phyloP scores from a whole-genome alignment of 1,140 invertebrate species.

The Acromyrmex echinatior region DNA sequence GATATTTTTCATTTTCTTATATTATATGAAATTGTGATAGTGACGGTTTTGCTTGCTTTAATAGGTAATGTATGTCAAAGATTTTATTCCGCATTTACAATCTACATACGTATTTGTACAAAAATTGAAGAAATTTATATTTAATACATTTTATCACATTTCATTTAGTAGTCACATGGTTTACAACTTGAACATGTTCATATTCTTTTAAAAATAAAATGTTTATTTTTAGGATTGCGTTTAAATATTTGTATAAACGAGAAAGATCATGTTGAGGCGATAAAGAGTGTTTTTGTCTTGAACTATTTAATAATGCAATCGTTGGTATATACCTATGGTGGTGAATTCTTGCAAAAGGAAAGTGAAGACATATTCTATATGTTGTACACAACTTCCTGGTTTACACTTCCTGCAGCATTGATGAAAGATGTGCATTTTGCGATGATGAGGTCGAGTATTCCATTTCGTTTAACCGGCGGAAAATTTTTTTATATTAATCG shows the following conservation, averaged over 20 bases:
- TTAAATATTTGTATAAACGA: conserved; percentile 66
- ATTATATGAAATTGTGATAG: conserved; percentile 7
- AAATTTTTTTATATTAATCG: conserved; percentile 73
- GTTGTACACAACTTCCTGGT: conserved; percentile 70
- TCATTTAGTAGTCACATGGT: neutral
- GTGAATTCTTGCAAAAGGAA: conserved; percentile 68
- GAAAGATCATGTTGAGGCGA: neutral
- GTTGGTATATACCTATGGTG: conserved; percentile 72
- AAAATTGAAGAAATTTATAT: neutral
- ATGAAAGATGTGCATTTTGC: conserved; percentile 70
- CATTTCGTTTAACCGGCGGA: conserved; percentile 71
- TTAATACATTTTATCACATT: neutral
- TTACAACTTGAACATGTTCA: no score
- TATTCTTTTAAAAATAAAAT: neutral
- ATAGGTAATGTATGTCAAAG: conserved; percentile 32
- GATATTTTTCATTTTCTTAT: conserved; percentile 25
- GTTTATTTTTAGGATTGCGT: conserved; percentile 69
- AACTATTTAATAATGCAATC: conserved; percentile 70
- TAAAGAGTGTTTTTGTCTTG: conserved; percentile 57
- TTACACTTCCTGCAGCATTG: conserved; percentile 64
- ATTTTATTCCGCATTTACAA: neutral
- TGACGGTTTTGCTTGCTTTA: conserved; percentile 18
- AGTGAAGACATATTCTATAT: conserved; percentile 60
- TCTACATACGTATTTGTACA: neutral
- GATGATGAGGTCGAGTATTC: conserved; percentile 70